These are phyloP conservation scores for Camelus dromedarius DNA, from an alignment of 2,113 vertebrate genomes.

Conservation along the genomic window DNA sequence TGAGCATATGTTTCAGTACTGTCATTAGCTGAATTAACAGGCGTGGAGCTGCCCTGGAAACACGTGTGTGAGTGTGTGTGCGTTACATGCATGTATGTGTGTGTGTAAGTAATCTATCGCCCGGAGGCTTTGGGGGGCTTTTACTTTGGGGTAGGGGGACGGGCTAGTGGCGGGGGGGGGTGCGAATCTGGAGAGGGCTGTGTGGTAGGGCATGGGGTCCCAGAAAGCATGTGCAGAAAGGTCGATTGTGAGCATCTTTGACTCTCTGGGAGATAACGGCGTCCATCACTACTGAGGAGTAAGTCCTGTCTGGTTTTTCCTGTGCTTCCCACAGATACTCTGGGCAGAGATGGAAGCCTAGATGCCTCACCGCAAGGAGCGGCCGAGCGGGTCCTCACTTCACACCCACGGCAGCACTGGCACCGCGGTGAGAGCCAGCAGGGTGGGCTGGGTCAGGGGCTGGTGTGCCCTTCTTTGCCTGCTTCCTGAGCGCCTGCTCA, in stretches of 20 bases:
- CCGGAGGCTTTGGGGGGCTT: neutral
- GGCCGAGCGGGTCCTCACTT: conserved; percentile 81
- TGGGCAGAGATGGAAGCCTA: conserved; percentile 80
- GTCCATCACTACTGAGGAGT: neutral
- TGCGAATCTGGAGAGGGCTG: neutral
- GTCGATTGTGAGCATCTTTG: neutral
- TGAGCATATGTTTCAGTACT: conserved; percentile 84
- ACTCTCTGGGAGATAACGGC: neutral
- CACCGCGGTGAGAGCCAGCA: conserved; percentile 64
- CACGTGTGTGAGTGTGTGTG: neutral
- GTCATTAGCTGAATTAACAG: conserved; percentile 79
- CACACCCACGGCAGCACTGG: conserved; percentile 55
- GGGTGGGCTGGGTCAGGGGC: neutral
- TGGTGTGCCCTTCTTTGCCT: conserved; percentile 31
- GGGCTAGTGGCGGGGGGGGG: neutral
- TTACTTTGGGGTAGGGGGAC: neutral
- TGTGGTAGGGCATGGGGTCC: neutral
- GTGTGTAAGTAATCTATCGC: conserved; percentile 32
- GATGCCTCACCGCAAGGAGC: conserved; percentile 83
- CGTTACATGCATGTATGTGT: neutral
- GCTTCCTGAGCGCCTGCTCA: conserved; percentile 27
- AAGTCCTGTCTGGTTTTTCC: neutral
- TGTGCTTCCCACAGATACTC: conserved; percentile 66
- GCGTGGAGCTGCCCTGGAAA: conserved; percentile 74
- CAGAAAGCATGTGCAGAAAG: neutral